phyloP scores from a whole-genome alignment of 1,140 invertebrate genomes.

The Tetramorium parvispinum region DNA sequence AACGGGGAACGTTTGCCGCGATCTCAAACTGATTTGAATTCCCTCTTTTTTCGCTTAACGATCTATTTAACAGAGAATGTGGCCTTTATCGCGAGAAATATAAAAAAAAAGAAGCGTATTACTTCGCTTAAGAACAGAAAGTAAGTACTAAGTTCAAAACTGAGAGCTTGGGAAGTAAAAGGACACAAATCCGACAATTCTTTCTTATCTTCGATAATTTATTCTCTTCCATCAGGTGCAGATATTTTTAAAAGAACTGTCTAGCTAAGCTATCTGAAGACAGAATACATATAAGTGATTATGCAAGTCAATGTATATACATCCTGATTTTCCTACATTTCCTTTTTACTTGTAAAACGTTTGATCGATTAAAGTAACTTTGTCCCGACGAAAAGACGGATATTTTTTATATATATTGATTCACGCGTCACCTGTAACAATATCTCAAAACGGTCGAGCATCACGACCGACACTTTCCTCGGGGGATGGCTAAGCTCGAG shows the following conservation, averaged over 20 bases:
- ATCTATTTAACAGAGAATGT: constrained; percentile 42
- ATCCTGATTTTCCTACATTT: neutral
- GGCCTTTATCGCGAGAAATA: constrained; percentile 31
- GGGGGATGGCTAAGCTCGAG: neutral
- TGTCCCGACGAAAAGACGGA: neutral
- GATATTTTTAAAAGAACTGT: neutral
- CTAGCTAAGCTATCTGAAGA: no score
- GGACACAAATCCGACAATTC: neutral
- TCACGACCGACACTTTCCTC: constrained; percentile 4
- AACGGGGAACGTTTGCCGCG: constrained; percentile 17
- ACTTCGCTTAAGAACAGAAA: constrained; percentile 4
- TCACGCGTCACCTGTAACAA: neutral
- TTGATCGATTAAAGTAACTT: neutral
- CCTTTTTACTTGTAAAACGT: neutral
- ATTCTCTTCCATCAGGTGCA: neutral
- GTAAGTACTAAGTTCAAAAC: constrained; percentile 10
- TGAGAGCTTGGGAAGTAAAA: neutral
- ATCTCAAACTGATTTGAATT: constrained; percentile 56
- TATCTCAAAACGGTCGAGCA: neutral
- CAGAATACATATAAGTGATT: neutral
- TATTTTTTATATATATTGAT: constrained; percentile 9
- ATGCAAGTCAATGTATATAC: neutral
- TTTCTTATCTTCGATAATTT: neutral
- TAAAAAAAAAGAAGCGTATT: neutral
- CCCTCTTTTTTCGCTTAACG: constrained; percentile 41